A percentile compares a stretch with the other conserved stretches of the same genome.
Conservation (phyloP, 1,140 invertebrate genomes). For the Triops longicaudatus region DNA sequence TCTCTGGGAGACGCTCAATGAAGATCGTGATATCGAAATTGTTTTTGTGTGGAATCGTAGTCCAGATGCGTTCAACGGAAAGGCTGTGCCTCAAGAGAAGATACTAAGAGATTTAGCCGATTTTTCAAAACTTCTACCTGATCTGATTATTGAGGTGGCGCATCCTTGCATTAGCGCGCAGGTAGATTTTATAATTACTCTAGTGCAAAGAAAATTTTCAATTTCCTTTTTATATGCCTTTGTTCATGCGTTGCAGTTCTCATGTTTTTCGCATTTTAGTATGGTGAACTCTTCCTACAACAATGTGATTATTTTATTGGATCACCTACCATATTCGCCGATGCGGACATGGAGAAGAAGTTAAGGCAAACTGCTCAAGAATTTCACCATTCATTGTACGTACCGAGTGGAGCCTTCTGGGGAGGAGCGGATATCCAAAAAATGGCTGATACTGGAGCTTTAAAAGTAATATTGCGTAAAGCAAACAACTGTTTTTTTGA, state of each 20-base stretch:
- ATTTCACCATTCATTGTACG: constrained; percentile 42
- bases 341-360: not conserved
- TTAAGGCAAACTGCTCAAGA: not conserved
- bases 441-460: constrained; percentile 49
- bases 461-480: constrained; percentile 40
- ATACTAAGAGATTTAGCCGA: constrained; percentile 39
- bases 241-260: too few species aligned
- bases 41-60: constrained; percentile 51
- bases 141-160: constrained; percentile 53
- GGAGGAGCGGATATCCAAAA: constrained; percentile 52
- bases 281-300: constrained; percentile 43
- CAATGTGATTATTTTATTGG: constrained; percentile 39
- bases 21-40: constrained; percentile 39
- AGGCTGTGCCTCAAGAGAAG: constrained; percentile 35
- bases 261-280: constrained; percentile 32
- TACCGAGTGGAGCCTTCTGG: constrained; percentile 55
- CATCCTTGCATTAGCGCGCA: constrained; percentile 42
- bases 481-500: not conserved
- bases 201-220: not conserved
- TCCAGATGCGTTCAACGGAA: constrained; percentile 33
- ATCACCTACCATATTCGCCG: constrained; percentile 13
- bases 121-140: constrained; percentile 40
- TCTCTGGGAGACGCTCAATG: constrained; percentile 39
- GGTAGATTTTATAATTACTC: not conserved
- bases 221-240: not conserved